Evolutionary conservation across 2,113 vertebrate species (phyloP), one percentile per base, ranked within the genome.

Genomic region (Misgurnus mizolepis): DNA sequence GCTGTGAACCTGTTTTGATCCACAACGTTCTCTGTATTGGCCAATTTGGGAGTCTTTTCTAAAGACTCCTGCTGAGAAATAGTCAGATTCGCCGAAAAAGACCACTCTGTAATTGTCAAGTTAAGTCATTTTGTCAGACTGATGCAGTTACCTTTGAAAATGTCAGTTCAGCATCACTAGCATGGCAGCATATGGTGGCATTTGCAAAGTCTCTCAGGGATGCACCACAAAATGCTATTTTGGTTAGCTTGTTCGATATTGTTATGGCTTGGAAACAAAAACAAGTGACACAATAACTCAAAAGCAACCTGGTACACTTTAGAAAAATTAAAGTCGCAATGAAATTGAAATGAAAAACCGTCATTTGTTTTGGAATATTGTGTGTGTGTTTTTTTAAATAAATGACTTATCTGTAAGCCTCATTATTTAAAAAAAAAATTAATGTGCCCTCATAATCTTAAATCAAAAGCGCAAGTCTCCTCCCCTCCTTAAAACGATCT

Each of bases 51-150:
- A 58, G 22, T 22, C 22, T 22, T 22, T 22, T 22, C 22, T 22
- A 22, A 22, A 67, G 15, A 80, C 43, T 82, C 64, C 55, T 22
- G 55, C 34, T 22, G 17, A 39, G 62, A 82, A 39, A 6, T 71
- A 82, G 27, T 61, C 50, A 11, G 15, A 41, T 43, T 75, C 9
- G 4, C 65, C 7, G 72, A 71, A 71, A 67, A 68, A 72, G 65
- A 7, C 55, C 80, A 34, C 9, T 64, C 75, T 78, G 66, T 83
- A 70, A 85, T 84, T 83, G 80, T 39, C 65, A 80, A 67, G 73
- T 76, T 40, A 17, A 15, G 58, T 74, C 64, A 0, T 49, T 78
- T 17, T 78, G 80, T 70, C 27, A n/a, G 55, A 56, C 75, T 75
- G 15, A 43, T 67, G 65, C 82, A 49, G 73, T 68, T 71, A 56